Base-by-base conservation (phyloP, 2,113 vertebrate species). In the Triplophysa rosa region DNA sequence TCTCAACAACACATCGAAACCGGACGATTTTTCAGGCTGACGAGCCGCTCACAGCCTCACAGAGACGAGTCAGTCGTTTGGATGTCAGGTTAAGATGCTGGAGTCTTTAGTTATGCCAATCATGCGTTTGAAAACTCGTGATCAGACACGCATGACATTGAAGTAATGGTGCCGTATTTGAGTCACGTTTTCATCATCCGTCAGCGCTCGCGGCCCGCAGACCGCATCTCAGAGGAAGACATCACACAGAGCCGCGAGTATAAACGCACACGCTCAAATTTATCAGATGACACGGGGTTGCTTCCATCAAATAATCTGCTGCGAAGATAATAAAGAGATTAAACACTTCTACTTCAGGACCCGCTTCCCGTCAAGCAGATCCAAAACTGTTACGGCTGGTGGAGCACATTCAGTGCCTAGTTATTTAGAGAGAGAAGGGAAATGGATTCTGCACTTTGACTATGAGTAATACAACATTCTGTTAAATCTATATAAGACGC, bases 381-480 rank as follows among this genome's bases (percentile, higher is more conserved):
- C 65, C 9, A 24, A 71, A 81, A 62, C 69, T 58, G 61, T 76
- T 37, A 45, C 19, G 69, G 68, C 81, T 84, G 83, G 84, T 81
- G 26, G 40, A 69, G 67, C n/a, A 54, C 67, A 77, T 87, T 85
- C 67, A 77, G 59, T 8, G 10, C 33, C 54, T 77, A 80, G 67
- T 82, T 86, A 82, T 87, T 83, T 81, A 81, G 69, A 79, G 67
- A 67, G 12, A 77, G 49, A 23, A 52, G 83, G 64, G 79, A 80
- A 71, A 78, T 62, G 64, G 78, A 80, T 80, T 87, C 71, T 68
- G 78, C 80, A 47, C 65, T 84, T 88, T 87, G 81, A 81, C 85
- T 82, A 82, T 74, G 75, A 82, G 79, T 86, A 85, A 78, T 87
- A 83, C 78, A 78, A 84, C 87, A 87, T 88, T 84, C 80, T 88